These are phyloP conservation scores for Piaya cayana DNA, from an alignment of 2,113 vertebrate species.

Conservation along the genomic window DNA sequence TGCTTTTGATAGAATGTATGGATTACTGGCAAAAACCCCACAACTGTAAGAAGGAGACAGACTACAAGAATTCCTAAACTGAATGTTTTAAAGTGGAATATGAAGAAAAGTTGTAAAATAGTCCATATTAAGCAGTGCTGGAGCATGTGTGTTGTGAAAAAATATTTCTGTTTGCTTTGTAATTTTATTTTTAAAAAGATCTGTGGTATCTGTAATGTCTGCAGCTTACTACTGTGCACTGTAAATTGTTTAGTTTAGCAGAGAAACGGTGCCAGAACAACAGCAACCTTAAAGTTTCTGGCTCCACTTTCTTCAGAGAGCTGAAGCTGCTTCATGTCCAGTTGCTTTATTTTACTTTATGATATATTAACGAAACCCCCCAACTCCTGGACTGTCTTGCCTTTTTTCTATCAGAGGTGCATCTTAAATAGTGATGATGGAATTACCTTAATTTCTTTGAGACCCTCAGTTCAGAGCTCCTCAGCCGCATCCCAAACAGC, in stretches of 20 bases:
- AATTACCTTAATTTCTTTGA: background rate
- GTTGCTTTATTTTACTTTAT: background rate
- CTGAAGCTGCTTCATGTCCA: background rate
- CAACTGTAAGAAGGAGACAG: background rate
- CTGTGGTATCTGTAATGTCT: background rate
- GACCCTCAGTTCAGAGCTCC: background rate
- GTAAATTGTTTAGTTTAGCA: background rate
- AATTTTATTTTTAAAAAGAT: background rate
- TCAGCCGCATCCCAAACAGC: accelerated
- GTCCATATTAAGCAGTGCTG: background rate
- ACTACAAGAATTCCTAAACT: background rate
- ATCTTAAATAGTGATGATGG: accelerated
- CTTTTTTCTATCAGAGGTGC: background rate
- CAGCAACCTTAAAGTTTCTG: background rate
- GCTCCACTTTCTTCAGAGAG: background rate
- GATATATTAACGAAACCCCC: background rate
- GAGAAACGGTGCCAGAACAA: background rate
- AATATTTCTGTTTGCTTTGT: background rate
- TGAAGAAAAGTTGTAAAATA: background rate
- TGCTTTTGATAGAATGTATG: background rate
- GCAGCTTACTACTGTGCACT: background rate
- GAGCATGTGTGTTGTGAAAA: background rate
- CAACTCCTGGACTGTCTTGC: background rate
- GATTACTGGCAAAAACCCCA: background rate
- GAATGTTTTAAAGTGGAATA: background rate